Conservation (phyloP, 2,113 vertebrate species). For the Colossoma macropomum region DNA sequence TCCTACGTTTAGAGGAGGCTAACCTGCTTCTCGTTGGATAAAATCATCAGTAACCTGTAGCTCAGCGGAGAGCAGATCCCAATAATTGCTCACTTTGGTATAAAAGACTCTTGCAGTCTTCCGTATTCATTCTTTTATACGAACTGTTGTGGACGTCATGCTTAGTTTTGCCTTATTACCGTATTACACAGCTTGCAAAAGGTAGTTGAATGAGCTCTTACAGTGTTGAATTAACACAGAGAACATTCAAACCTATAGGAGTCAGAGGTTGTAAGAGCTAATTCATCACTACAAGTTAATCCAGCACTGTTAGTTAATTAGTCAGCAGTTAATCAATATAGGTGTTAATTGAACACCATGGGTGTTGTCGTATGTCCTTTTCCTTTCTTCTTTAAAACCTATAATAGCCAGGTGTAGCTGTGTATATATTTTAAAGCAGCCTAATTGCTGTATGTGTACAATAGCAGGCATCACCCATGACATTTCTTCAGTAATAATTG, state of each 20-base stretch:
- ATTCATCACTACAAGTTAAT: not conserved
- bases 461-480: not conserved
- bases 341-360: not conserved
- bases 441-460: not conserved
- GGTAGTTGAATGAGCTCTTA: too few species aligned
- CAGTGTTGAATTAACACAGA: too few species aligned
- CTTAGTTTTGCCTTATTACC: not conserved
- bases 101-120: too few species aligned
- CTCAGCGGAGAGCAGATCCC: not conserved
- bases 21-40: too few species aligned
- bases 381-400: not conserved
- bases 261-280: not conserved
- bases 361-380: not conserved
- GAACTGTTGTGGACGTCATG: not conserved
- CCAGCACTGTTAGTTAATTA: too few species aligned
- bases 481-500: slow-evolving; percentile 2
- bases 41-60: not conserved
- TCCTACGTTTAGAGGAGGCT: too few species aligned
- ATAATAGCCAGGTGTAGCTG: not conserved
- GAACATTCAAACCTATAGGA: too few species aligned
- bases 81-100: too few species aligned
- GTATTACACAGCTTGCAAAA: not conserved
- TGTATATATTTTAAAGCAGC: not conserved
- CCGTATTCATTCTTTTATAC: too few species aligned
- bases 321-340: too few species aligned